A percentile compares a stretch with the other conserved stretches of the same genome.
These are phyloP conservation scores for Mesoclemmys tuberculata DNA, from an alignment of 2,113 vertebrate species.

Conservation along the genomic window DNA sequence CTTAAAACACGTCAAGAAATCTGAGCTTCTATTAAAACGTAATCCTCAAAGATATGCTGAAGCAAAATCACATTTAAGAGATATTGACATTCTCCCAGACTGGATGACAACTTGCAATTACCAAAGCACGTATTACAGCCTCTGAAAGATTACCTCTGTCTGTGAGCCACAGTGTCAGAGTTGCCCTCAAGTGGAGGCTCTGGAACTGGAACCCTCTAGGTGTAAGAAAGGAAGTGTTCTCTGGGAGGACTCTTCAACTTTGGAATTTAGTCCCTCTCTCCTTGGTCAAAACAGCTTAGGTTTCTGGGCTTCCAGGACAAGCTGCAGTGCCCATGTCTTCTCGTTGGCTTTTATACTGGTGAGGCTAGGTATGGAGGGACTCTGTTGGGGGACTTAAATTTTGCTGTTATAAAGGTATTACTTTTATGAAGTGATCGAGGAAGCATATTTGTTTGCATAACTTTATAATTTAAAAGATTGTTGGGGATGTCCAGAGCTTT, in stretches of 20 bases:
- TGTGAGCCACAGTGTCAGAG: too few species aligned
- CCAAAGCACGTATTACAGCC: neutral
- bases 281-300: too few species aligned
- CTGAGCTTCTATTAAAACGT: too few species aligned
- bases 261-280: too few species aligned
- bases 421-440: neutral
- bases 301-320: too few species aligned
- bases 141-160: neutral
- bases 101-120: neutral
- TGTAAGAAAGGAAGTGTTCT: too few species aligned
- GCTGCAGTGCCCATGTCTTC: neutral
- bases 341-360: neutral
- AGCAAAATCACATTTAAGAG: neutral
- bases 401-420: neutral
- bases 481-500: neutral
- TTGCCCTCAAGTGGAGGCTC: too few species aligned
- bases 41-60: neutral
- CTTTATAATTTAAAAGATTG: neutral
- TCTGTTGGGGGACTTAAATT: neutral
- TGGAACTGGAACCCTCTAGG: too few species aligned
- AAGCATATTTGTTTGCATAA: neutral
- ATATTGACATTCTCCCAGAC: too few species aligned
- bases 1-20: neutral
- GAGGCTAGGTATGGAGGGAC: neutral
- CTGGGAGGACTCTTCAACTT: too few species aligned